phyloP scores from a whole-genome alignment of 2,113 vertebrate species.

The Pomatorhinus ruficollis region DNA sequence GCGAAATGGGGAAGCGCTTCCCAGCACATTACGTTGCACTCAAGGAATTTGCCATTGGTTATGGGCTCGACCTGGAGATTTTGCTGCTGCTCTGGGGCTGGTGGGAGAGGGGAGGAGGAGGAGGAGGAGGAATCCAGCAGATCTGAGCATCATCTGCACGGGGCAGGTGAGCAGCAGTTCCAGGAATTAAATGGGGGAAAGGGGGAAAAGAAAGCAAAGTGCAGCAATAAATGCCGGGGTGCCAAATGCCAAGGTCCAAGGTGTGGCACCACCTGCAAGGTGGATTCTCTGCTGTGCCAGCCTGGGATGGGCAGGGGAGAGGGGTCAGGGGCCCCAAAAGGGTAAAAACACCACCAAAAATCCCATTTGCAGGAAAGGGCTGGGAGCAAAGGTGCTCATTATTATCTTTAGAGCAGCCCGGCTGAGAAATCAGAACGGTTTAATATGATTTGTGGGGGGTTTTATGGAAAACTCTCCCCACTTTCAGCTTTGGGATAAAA shows the following conservation, averaged over 20 bases:
- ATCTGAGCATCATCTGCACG: background rate
- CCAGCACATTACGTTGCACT: slow-evolving; percentile 44
- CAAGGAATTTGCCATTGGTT: slow-evolving; percentile 55
- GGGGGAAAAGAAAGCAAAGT: background rate
- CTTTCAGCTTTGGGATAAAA: background rate
- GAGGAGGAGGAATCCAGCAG: fast-evolving
- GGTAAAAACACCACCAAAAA: fast-evolving
- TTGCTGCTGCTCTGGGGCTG: background rate
- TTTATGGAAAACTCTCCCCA: background rate
- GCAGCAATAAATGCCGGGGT: background rate
- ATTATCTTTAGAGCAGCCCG: background rate
- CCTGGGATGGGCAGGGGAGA: background rate
- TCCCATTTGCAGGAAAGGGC: background rate
- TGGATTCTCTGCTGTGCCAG: background rate
- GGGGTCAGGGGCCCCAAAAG: background rate
- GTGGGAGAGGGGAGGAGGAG: background rate
- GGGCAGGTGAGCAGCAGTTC: background rate
- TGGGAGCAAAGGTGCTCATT: fast-evolving
- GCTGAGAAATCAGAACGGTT: background rate
- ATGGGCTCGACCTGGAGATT: background rate
- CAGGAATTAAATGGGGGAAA: background rate
- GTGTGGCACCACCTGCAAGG: background rate
- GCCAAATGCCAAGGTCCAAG: background rate
- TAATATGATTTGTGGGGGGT: fast-evolving
- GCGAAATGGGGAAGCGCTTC: slow-evolving; percentile 29